Evolutionary conservation across 2,113 vertebrate genomes (phyloP).

Genomic region (Mastomys natalensis): DNA sequence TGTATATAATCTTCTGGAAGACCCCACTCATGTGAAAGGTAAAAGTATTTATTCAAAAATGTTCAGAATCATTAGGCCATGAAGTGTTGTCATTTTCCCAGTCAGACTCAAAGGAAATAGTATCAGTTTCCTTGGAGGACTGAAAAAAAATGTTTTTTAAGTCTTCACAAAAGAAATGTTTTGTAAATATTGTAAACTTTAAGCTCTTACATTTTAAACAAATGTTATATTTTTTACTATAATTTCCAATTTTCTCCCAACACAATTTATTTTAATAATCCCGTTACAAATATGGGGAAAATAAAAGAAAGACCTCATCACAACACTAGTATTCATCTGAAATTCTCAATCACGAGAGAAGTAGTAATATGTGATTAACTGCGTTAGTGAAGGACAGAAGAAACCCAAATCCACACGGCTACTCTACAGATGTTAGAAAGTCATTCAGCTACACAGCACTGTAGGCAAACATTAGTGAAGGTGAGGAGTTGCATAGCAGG

Average conservation of each 20-base stretch:
- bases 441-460: constrained; percentile 64
- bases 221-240: constrained; percentile 43
- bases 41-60: constrained; percentile 47
- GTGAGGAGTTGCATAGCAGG: constrained; percentile 81
- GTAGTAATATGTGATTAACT: background rate
- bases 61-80: background rate
- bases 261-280: constrained; percentile 24
- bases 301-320: constrained; percentile 38
- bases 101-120: background rate
- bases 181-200: constrained; percentile 1
- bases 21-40: constrained; percentile 1
- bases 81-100: background rate
- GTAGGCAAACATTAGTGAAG: constrained; percentile 77
- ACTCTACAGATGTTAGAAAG: constrained; percentile 62
- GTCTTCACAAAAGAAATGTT: constrained; percentile 45
- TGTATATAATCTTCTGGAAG: background rate
- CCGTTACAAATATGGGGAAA: background rate
- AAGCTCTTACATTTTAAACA: constrained; percentile 42
- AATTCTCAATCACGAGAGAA: constrained; percentile 47
- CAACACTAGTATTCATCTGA: constrained; percentile 61
- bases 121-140: constrained; percentile 46
- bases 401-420: constrained; percentile 63
- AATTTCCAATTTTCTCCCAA: constrained; percentile 64
- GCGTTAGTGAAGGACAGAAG: constrained; percentile 61
- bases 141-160: background rate